phyloP scores from a whole-genome alignment of 2,888 invertebrate species.

The Punctoribates punctum region DNA sequence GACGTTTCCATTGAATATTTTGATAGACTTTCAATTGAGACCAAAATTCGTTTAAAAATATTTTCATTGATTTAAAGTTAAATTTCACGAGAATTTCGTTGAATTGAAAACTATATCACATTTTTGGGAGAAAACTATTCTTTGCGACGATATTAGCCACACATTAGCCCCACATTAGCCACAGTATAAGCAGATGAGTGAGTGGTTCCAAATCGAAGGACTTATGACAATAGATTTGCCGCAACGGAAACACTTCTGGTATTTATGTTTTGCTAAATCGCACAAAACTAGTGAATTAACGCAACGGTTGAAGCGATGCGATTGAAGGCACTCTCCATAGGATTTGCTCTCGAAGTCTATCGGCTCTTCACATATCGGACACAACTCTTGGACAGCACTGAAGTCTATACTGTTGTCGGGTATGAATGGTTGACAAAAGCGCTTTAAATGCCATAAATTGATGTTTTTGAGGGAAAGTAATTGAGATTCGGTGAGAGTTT shows the following conservation, averaged over 20 bases:
- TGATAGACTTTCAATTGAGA: no score
- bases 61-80: no score
- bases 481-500: not conserved
- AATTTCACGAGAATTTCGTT: no score
- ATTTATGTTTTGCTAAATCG: conserved; percentile 7
- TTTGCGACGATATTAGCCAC: no score
- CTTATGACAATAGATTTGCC: not conserved
- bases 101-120: no score
- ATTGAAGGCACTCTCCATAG: not conserved
- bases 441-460: not conserved
- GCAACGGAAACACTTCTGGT: not conserved
- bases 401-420: not conserved
- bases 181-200: conserved; percentile 3
- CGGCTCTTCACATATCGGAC: not conserved
- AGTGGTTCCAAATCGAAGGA: not conserved
- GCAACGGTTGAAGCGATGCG: conserved; percentile 1
- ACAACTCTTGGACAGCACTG: not conserved
- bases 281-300: conserved; percentile 24
- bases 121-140: no score
- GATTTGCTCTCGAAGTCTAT: not conserved
- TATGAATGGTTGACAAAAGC: not conserved
- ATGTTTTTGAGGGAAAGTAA: conserved; percentile 5
- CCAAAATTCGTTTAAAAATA: no score
- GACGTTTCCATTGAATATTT: no score
- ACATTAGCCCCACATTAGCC: no score